phyloP scores from a whole-genome alignment of 2,888 invertebrate species.

The Asteroscopus sphinx region DNA sequence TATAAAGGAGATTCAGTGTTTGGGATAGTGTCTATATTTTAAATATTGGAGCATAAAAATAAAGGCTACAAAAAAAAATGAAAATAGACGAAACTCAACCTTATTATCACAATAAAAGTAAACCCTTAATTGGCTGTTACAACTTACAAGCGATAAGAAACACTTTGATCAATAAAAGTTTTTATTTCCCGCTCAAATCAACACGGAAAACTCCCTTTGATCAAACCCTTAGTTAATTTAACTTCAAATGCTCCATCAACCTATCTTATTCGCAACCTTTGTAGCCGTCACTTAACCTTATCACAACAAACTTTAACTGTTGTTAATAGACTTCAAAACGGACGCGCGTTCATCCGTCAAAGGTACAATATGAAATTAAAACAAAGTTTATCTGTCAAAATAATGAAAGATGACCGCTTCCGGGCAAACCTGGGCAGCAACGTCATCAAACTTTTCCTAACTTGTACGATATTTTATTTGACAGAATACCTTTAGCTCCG shows the following conservation, averaged over 20 bases:
- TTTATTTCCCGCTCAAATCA: constrained; percentile 3
- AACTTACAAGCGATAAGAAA: background rate
- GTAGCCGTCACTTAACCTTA: constrained; percentile 18
- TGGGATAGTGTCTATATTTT: too few relatives aligned
- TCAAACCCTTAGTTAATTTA: constrained; percentile 10
- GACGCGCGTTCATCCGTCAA: background rate
- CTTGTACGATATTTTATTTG: constrained; percentile 31
- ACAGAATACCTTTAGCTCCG: constrained; percentile 4
- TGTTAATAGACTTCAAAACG: constrained; percentile 28
- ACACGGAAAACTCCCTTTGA: constrained; percentile 22
- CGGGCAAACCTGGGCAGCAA: background rate
- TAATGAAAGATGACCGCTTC: constrained; percentile 42
- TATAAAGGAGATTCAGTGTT: too few relatives aligned
- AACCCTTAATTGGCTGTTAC: background rate
- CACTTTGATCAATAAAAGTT: constrained; percentile 20
- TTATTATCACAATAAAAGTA: background rate
- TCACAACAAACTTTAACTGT: constrained; percentile 18
- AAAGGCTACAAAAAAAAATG: too few relatives aligned
- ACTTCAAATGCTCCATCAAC: constrained; percentile 6
- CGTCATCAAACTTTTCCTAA: constrained; percentile 25
- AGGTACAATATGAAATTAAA: constrained; percentile 22
- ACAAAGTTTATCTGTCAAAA: constrained; percentile 49
- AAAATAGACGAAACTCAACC: too few relatives aligned
- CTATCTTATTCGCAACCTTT: constrained; percentile 28
- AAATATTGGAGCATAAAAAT: too few relatives aligned